Evolutionary conservation across 1,140 invertebrate genomes (phyloP), one percentile per base, ranked within the genome.

Genomic region (Neelides sp.): DNA sequence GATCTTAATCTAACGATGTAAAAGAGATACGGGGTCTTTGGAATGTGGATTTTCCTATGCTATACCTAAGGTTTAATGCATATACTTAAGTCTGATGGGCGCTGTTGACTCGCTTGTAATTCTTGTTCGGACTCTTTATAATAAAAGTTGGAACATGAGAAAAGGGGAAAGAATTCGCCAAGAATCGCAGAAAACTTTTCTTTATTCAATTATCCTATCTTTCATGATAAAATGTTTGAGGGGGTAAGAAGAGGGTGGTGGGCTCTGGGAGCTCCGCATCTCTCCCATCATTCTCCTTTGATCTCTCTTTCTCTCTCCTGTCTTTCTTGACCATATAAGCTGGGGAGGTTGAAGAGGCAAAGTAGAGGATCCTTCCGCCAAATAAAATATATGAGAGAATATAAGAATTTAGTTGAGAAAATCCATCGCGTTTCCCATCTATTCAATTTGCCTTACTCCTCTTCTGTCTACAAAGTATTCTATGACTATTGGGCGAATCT

Each of bases 151-250:
- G 54, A 46, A 45, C 35, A 50, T 45, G 43, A 47, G 30, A 46
- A 48, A 26, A n/a, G 39, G 13, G 26, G 35, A 57, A 57, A 57
- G 55, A 57, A 57, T 53, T 54, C 50, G 51, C 46, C 40, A 52
- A 48, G 50, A 54, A 54, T 57, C 39, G 55, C 50, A 57, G 42
- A 57, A 57, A 57, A 57, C 51, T 57, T 57, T 57, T 54, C 50
- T 52, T 57, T 52, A 57, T 57, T 57, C 55, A 57, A 57, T 57
- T 57, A 57, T 53, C 48, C 55, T 57, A 57, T 57, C 55, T 57
- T 48, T 54, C 47, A 57, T 52, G 54, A 57, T 57, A 57, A 52
- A 57, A 57, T 54, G 52, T 54, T 54, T 54, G 51, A 53, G 51
- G 45, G 51, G 51, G 47, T 19, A 32, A 32, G 28, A 47, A 7